These are phyloP conservation scores for Acronicta psi DNA, from an alignment of 2,888 invertebrate species.

Conservation along the genomic window DNA sequence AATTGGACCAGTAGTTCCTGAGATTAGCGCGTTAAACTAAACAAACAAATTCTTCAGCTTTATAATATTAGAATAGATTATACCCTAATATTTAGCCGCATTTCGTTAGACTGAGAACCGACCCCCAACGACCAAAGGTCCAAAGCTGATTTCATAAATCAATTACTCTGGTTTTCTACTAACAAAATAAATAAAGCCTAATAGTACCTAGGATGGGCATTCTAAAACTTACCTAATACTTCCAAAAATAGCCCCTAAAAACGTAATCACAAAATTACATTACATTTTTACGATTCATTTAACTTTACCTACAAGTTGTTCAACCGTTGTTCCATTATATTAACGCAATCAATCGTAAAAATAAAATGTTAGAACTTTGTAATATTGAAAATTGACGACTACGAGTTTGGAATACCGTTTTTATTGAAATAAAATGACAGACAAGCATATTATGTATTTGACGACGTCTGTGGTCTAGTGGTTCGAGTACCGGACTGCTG, in stretches of 20 bases:
- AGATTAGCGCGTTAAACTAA: too few species aligned
- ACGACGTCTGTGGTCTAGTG: constrained; percentile 23
- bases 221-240: not conserved
- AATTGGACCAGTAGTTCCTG: too few species aligned
- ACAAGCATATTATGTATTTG: constrained; percentile 24
- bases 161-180: too few species aligned
- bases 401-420: constrained; percentile 14
- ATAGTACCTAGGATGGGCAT: not conserved
- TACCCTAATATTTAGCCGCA: too few species aligned
- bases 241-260: constrained; percentile 6
- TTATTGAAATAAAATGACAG: too few species aligned
- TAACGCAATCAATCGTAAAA: constrained; percentile 41
- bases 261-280: constrained; percentile 5
- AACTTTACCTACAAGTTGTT: constrained; percentile 28
- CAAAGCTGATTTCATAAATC: too few species aligned
- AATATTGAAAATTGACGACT: constrained; percentile 31
- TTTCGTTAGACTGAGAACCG: too few species aligned
- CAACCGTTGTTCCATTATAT: constrained; percentile 24
- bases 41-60: too few species aligned
- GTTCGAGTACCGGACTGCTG: too few species aligned
- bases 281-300: constrained; percentile 46
- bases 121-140: too few species aligned
- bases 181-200: not conserved
- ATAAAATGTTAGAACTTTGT: constrained; percentile 33
- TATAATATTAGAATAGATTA: too few species aligned